Base-by-base conservation (phyloP, 2,888 invertebrate genomes). In the Cataglyphis cursor region DNA sequence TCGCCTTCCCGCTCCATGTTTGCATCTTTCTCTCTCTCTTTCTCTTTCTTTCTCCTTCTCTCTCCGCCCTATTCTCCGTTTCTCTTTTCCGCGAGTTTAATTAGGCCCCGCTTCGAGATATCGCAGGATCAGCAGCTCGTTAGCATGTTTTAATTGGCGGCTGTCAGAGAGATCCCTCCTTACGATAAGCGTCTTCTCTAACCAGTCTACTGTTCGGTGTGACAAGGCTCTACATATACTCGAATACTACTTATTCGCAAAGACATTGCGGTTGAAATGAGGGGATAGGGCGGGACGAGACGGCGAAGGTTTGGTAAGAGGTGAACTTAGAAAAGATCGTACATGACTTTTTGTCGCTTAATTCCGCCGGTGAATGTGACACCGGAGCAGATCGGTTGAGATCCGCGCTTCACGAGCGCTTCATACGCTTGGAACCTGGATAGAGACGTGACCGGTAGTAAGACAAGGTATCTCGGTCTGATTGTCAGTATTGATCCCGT, bases 91-190 rank as follows among this genome's bases (percentile, higher is more conserved):
- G 91, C 90, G 93, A 92, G 93, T 94, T 94, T 94, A 94, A 94
- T 94, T 94, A 94, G 94, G 93, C 92, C 87, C 85, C 85, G 90
- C 86, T 89, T 66, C 72, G 86, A 93, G 94, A 93, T 94, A 93
- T 93, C 94, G 93, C 92, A 92, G 90, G 94, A 94, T 94, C 94
- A 94, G 94, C 94, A 94, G 94, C 94, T 94, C 94, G 94, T 94
- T 94, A 94, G 94, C 94, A 94, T 94, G 94, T 94, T 94, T 94
- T 94, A 94, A 94, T 94, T 94, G 94, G 94, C 94, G 94, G 92
- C 94, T 94, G 94, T 94, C 94, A 93, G 93, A 92, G 92, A 92
- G 93, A 94, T 94, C 90, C 91, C 93, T 92, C 91, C 88, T 86
- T 86, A 90, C 92, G 93, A 93, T 93, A 93, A 93, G 90, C 91